Evolutionary conservation across 2,113 vertebrate species (phyloP).

Genomic region (Halcyon malimbica): DNA sequence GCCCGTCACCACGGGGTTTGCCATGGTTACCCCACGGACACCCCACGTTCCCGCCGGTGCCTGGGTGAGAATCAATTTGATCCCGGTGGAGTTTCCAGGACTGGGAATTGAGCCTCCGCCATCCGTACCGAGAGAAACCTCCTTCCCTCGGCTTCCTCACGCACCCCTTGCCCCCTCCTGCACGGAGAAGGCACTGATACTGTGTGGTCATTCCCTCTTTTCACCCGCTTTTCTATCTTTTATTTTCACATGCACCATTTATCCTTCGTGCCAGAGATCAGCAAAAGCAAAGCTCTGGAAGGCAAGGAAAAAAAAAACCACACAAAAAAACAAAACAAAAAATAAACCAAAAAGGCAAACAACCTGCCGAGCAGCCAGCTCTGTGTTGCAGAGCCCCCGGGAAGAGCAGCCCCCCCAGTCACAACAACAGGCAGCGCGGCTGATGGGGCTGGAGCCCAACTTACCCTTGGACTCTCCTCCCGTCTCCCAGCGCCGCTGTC

Average conservation of each 20-base stretch:
- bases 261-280: neutral
- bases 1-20: neutral
- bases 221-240: neutral
- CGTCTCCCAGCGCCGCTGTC: neutral
- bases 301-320: too few relatives aligned
- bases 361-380: neutral
- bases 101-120: neutral
- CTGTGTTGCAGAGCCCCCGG: neutral
- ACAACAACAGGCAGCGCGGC: accelerated
- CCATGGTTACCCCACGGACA: neutral
- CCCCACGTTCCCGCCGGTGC: accelerated
- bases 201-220: neutral
- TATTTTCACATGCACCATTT: neutral
- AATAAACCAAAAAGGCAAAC: neutral
- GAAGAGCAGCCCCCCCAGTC: neutral
- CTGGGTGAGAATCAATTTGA: neutral
- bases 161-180: neutral
- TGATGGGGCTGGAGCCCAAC: neutral
- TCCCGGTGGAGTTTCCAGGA: neutral
- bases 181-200: accelerated
- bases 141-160: neutral
- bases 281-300: neutral
- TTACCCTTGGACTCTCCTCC: conserved; percentile 39
- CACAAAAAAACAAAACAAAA: neutral
- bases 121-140: neutral